Percentiles rank a stretch among this genome's conserved stretches.
Evolutionary conservation across 2,113 vertebrate genomes (phyloP).

Genomic region (Cinclus cinclus): DNA sequence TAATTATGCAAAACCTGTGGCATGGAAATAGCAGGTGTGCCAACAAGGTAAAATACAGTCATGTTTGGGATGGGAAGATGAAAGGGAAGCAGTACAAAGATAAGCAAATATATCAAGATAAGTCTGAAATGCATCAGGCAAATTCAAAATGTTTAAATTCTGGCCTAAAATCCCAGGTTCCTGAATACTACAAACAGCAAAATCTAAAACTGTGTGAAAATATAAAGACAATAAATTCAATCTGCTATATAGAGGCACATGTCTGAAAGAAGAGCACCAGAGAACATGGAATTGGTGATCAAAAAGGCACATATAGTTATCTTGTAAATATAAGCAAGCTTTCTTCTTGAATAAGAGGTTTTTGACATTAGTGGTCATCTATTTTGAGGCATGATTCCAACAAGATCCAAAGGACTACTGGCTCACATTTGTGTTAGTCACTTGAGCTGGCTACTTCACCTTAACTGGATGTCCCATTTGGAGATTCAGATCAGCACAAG

Average conservation of each 20-base stretch:
- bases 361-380: background rate
- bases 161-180: background rate
- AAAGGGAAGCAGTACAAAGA: background rate
- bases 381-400: background rate
- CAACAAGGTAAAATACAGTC: background rate
- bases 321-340: background rate
- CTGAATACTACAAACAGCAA: background rate
- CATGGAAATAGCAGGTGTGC: background rate
- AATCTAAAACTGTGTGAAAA: background rate
- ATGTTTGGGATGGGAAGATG: background rate
- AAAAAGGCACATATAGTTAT: background rate
- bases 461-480: background rate
- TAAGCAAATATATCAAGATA: background rate
- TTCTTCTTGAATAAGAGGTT: background rate
- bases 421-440: background rate
- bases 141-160: background rate
- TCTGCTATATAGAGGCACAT: accelerated
- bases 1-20: background rate
- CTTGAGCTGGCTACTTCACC: background rate
- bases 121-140: background rate
- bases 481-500: background rate
- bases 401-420: background rate
- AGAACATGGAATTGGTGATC: background rate
- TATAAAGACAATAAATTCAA: background rate
- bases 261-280: background rate